phyloP scores from a whole-genome alignment of 1,140 invertebrate species.

The Gonatopus flavifemur region DNA sequence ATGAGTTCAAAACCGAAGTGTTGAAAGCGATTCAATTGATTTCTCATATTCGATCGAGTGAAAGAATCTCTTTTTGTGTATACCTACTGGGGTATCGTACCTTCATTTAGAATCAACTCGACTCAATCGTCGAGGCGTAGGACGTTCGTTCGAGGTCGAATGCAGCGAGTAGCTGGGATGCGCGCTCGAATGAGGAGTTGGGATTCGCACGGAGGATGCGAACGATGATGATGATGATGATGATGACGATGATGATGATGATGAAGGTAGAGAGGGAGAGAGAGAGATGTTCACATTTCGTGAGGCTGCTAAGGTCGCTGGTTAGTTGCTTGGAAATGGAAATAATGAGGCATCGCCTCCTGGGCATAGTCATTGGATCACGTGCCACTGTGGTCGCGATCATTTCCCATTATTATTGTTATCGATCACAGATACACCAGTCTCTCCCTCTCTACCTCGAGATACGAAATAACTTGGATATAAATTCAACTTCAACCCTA shows the following conservation, averaged over 20 bases:
- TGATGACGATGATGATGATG: neutral
- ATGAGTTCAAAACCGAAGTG: too few relatives aligned
- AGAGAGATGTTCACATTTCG: constrained; percentile 32
- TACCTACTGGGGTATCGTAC: neutral
- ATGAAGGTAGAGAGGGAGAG: neutral
- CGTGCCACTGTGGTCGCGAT: constrained; percentile 53
- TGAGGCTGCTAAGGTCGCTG: constrained; percentile 40
- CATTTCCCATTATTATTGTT: constrained; percentile 54
- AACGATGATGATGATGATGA: neutral
- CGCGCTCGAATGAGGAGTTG: neutral
- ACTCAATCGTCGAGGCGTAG: constrained; percentile 19
- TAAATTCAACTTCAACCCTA: constrained; percentile 37
- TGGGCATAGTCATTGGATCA: constrained; percentile 53
- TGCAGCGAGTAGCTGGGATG: constrained; percentile 11
- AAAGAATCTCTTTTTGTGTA: neutral
- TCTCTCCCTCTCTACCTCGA: constrained; percentile 7
- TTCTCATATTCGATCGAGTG: too few relatives aligned
- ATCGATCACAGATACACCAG: constrained; percentile 35
- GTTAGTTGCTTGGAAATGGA: constrained; percentile 51
- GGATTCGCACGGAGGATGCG: neutral
- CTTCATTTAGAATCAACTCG: too few relatives aligned
- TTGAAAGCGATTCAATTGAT: too few relatives aligned
- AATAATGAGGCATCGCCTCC: constrained; percentile 52
- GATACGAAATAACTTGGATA: constrained; percentile 28
- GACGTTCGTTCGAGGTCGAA: constrained; percentile 31